These are phyloP conservation scores for Drosophila azteca DNA, from an alignment of 1,140 invertebrate genomes.

Conservation along the genomic window DNA sequence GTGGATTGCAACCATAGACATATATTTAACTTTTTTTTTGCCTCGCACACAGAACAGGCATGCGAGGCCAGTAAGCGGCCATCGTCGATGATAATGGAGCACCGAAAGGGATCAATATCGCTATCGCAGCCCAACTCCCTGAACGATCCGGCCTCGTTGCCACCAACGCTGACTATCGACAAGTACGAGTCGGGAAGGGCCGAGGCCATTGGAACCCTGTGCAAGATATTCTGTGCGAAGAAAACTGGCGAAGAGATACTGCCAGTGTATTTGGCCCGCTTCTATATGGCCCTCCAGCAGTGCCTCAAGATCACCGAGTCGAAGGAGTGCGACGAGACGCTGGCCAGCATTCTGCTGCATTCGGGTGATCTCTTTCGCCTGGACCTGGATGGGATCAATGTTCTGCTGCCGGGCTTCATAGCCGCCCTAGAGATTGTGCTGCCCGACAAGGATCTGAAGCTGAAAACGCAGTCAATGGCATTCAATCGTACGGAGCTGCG, in stretches of 20 bases:
- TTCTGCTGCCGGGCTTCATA: constrained; percentile 94
- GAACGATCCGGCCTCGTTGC: constrained; percentile 73
- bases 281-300: constrained; percentile 95
- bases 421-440: constrained; percentile 94
- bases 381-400: constrained; percentile 96
- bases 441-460: constrained; percentile 89
- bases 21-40: no score
- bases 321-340: constrained; percentile 88
- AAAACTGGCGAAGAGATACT: constrained; percentile 97
- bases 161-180: constrained; percentile 85
- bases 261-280: constrained; percentile 96
- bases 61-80: constrained; percentile 81
- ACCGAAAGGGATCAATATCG: constrained; percentile 82
- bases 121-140: constrained; percentile 82
- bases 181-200: constrained; percentile 94
- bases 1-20: no score
- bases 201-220: constrained; percentile 97
- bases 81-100: constrained; percentile 83
- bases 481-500: constrained; percentile 92
- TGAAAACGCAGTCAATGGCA: constrained; percentile 85
- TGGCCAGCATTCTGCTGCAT: constrained; percentile 92
- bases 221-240: constrained; percentile 97
- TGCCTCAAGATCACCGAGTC: constrained; percentile 89
- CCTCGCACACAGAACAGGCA: constrained; percentile 68
- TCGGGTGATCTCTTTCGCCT: constrained; percentile 92